Base-by-base conservation (phyloP, 2,113 vertebrate species). In the Hiodon tergisus region DNA sequence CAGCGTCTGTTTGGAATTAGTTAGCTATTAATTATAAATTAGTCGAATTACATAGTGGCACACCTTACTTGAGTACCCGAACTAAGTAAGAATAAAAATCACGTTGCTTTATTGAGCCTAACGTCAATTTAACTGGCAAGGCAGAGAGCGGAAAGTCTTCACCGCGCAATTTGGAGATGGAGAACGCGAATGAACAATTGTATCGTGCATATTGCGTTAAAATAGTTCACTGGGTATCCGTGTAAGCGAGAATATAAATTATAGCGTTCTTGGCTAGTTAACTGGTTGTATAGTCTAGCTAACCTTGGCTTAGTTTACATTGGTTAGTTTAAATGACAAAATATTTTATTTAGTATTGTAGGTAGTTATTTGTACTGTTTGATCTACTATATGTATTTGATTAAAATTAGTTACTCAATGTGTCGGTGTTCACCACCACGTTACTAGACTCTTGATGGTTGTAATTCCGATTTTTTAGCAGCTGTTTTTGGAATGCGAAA, bases 11-110 rank as follows among this genome's bases (percentile, higher is more conserved):
- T 2, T 63, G 69, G 78, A 79, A 68, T 67, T 78, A 65, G 75
- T 79, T 77, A 83, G 53, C 77, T 81, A 46, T 31, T 31, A 31
- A 13, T 55, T 46, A 16, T 81, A 63, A 82, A 68, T 84, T 82
- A 72, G 11, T 78, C 31, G 31, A 73, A 74, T 68, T 75, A 67
- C 79, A 72, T 17, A 57, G 77, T 17, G 48, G 60, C 70, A 78
- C 65, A 31, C 31, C 31, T 31, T 31, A 31, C 31, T 31, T 67
- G 80, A 65, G 47, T 47, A 10, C 14, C 48, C 17, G 69, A 57
- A 58, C 8, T 71, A 54, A 46, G 13, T 14, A 16, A 58, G 58
- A 71, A 57, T 46, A 58, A 31, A 31, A 31, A 31, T 31, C 31
- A 31, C 31, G 31, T 4, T 66, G 17, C 62, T 6, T 7, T 66